phyloP scores from a whole-genome alignment of 2,888 invertebrate genomes.

The Abrostola tripartita region DNA sequence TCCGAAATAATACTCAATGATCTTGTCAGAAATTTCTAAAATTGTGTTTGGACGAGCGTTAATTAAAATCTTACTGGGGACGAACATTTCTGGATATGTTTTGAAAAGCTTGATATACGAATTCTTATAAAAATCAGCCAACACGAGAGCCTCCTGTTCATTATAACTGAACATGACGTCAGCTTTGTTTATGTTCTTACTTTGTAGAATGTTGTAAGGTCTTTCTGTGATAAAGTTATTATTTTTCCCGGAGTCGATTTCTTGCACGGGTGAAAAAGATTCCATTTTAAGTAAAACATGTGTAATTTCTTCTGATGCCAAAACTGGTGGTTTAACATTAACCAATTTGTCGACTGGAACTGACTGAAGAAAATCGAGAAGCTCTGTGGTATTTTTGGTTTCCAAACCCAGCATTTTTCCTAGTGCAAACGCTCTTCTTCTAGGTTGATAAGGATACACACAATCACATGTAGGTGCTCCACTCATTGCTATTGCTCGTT shows the following conservation, averaged over 20 bases:
- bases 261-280: slow-evolving; percentile 61
- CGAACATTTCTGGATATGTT: slow-evolving; percentile 55
- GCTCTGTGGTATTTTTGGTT: slow-evolving; percentile 58
- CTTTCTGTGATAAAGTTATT: slow-evolving; percentile 60
- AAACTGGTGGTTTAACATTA: slow-evolving; percentile 38
- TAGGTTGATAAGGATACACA: slow-evolving; percentile 58
- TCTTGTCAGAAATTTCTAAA: slow-evolving; percentile 51
- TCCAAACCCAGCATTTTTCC: slow-evolving; percentile 62
- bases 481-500: slow-evolving; percentile 70
- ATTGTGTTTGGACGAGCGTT: slow-evolving; percentile 45
- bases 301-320: slow-evolving; percentile 15
- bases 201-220: slow-evolving; percentile 57
- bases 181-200: slow-evolving; percentile 80
- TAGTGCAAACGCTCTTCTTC: slow-evolving; percentile 59
- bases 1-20: slow-evolving; percentile 57
- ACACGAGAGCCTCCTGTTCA: slow-evolving; percentile 86
- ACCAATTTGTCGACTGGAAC: slow-evolving; percentile 57
- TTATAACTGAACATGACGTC: slow-evolving; percentile 92
- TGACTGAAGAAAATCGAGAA: slow-evolving; percentile 65
- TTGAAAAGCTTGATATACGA: slow-evolving; percentile 38
- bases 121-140: slow-evolving; percentile 31
- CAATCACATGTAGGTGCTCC: slow-evolving; percentile 68
- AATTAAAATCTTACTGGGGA: slow-evolving; percentile 57
- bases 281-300: slow-evolving; percentile 24
- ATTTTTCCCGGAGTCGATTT: slow-evolving; percentile 60